These are phyloP conservation scores for Papilio protenor DNA, from an alignment of 2,888 invertebrate species.

Conservation along the genomic window DNA sequence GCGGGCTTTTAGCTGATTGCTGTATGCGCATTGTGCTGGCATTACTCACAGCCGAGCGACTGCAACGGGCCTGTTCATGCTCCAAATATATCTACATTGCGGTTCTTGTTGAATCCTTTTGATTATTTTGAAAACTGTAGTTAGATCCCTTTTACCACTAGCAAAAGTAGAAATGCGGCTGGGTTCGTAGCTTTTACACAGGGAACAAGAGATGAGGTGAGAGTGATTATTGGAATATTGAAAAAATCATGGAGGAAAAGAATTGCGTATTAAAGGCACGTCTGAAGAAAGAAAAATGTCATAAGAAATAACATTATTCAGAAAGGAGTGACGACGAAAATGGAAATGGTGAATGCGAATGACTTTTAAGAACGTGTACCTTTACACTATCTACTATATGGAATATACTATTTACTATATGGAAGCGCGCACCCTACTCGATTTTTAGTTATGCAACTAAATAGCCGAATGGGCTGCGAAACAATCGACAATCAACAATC, in stretches of 20 bases:
- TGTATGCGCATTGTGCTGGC: conserved; percentile 23
- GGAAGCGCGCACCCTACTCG: too few species aligned
- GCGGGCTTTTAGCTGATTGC: conserved; percentile 43
- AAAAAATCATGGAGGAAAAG: neutral
- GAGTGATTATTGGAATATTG: neutral
- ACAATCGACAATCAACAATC: too few species aligned
- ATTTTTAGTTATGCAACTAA: too few species aligned
- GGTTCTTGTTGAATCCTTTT: conserved; percentile 20
- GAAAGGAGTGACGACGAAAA: too few species aligned
- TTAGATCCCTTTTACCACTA: neutral
- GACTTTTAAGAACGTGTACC: too few species aligned
- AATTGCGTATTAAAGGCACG: neutral
- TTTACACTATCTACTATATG: too few species aligned
- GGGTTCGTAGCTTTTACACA: neutral
- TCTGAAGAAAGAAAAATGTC: too few species aligned
- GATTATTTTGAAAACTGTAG: conserved; percentile 13
- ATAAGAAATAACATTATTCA: neutral
- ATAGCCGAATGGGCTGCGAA: too few species aligned
- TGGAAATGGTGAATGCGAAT: too few species aligned
- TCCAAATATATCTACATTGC: conserved; percentile 24
- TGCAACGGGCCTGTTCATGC: conserved; percentile 11
- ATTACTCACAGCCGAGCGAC: conserved; percentile 33
- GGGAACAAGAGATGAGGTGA: neutral
- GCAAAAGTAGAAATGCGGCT: too few species aligned
- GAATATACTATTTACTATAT: too few species aligned